Conservation (phyloP, 2,888 invertebrate genomes). For the Choreutis nemorana region DNA sequence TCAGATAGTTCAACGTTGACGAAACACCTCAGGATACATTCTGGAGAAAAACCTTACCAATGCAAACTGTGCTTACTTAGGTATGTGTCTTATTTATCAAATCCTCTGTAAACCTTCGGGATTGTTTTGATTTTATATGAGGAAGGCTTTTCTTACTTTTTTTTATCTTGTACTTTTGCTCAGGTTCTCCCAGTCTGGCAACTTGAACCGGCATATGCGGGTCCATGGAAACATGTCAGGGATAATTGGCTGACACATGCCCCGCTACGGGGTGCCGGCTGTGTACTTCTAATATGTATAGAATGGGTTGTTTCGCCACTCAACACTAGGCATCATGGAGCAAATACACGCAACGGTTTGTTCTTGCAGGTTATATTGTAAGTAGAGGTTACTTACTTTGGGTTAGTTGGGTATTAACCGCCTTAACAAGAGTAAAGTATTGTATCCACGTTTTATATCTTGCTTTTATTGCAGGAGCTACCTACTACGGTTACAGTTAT, state of each 20-base stretch:
- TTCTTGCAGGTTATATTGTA: no score
- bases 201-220: conserved; percentile 98
- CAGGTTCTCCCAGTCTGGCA: conserved; percentile 97
- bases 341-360: no score
- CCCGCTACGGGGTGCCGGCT: conserved; percentile 29
- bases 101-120: no score
- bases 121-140: not conserved
- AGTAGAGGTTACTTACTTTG: no score
- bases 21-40: conserved; percentile 91
- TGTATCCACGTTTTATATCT: no score
- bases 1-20: conserved; percentile 98
- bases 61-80: conserved; percentile 95
- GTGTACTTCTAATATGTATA: conserved; percentile 26
- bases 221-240: conserved; percentile 83
- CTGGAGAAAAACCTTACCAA: conserved; percentile 96
- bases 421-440: no score
- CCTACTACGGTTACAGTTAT: no score
- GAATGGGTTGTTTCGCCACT: no score
- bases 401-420: no score
- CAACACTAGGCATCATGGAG: no score
- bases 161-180: conserved; percentile 7
- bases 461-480: no score
- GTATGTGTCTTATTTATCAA: conserved; percentile 22
- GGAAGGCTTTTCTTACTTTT: not conserved
- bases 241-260: conserved; percentile 69